Conservation (phyloP, 1,140 invertebrate genomes). For the Cyrtorhinus lividipennis region DNA sequence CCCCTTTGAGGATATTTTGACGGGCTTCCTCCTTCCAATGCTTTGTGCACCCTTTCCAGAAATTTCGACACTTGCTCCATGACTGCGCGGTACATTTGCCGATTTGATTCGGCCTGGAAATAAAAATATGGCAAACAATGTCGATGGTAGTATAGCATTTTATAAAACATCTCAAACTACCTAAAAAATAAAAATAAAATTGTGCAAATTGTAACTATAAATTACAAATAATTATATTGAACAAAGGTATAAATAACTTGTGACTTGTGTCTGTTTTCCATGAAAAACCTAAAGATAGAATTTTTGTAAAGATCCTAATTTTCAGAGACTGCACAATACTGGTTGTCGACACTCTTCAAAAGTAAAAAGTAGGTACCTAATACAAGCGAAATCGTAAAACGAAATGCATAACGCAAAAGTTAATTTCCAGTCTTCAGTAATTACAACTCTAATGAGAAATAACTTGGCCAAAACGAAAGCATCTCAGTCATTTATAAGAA, state of each 20-base stretch:
- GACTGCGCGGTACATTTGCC: slow-evolving; percentile 61
- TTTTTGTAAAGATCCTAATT: not conserved
- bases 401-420: no score
- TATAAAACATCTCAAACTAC: no score
- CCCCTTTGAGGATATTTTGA: slow-evolving; percentile 17
- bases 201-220: not conserved
- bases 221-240: not conserved
- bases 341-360: no score
- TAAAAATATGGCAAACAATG: slow-evolving; percentile 19
- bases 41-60: slow-evolving; percentile 52
- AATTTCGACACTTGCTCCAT: slow-evolving; percentile 63
- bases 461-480: no score
- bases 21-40: slow-evolving; percentile 35
- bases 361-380: no score
- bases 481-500: no score
- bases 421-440: no score
- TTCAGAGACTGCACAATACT: no score
- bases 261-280: not conserved
- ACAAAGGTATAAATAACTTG: not conserved
- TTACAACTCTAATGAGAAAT: no score
- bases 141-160: no score
- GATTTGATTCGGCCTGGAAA: slow-evolving; percentile 53
- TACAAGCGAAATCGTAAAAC: no score
- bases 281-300: not conserved
- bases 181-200: not conserved